Base-by-base conservation (phyloP, 2,797 vertebrate species). In the Sardinella longiceps region DNA sequence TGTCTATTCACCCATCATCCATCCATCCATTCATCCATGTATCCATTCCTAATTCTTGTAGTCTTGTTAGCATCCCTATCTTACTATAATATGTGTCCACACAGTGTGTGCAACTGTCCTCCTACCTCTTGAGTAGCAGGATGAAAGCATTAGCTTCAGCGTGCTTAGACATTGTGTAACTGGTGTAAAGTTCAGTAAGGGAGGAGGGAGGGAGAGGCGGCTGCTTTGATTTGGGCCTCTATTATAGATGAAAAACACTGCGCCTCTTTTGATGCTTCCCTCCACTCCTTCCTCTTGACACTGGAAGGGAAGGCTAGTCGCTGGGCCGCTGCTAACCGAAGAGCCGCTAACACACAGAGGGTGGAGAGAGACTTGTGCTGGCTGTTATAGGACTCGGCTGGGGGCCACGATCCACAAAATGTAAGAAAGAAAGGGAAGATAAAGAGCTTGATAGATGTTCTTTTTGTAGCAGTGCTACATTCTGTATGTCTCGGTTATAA, bases 141-240 rank as follows among this genome's bases (percentile, higher is more conserved):
- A 95, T 95, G 91, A 94, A 95, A 95, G 93, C 87, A 89, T 23
- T 70, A 90, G 90, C 88, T 89, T 88, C 90, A 85, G 89, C 84
- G 90, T 87, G 88, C 86, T 53, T 90, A 94, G 90, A 92, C 90
- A 94, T 92, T 94, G 92, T 92, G 87, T 91, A 92, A 93, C 92
- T 89, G 86, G 85, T 87, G 89, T 83, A 1, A 87, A 92, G 93
- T 92, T 93, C 77, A 83, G 83, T 48, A 3, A 2, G 5, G 3
- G 51, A 20, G 18, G 0, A 7, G 18, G 7, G 51, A 5, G 51
- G 51, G 5, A 90, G 90, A 87, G 91, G 87, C 88, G 88, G 88
- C 81, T 90, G 89, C 92, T 94, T 93, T 94, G 92, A 94, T 93
- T 95, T 39, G 88, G 85, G 58, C 85, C 89, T 92, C 91, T 92